Evolutionary conservation across 2,797 vertebrate genomes (phyloP).

Genomic region (Chloroceryle inda): DNA sequence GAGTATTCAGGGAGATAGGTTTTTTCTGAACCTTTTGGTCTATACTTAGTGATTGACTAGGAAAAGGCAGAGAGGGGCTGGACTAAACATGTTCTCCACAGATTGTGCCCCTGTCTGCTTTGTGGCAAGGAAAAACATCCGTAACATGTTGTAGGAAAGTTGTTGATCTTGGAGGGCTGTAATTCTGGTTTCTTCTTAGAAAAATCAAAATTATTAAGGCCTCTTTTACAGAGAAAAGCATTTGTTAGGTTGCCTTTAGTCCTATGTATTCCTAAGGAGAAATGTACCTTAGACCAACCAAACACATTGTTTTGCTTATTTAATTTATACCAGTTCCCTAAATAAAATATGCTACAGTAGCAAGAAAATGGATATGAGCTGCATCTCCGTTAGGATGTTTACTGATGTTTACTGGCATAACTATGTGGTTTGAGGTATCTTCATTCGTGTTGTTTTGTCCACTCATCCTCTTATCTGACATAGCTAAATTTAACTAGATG

Average conservation of each 20-base stretch:
- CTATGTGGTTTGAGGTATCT: neutral
- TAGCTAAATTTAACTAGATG: slow-evolving; percentile 10
- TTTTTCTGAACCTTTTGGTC: neutral
- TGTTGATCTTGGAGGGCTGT: neutral
- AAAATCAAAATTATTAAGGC: neutral
- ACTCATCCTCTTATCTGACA: neutral
- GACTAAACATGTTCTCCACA: neutral
- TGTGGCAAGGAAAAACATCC: neutral
- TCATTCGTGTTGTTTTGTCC: accelerated
- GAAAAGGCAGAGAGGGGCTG: neutral
- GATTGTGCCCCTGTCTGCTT: neutral
- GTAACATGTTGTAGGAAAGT: neutral
- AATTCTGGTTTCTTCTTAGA: neutral
- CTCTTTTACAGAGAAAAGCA: neutral
- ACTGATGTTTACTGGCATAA: neutral
- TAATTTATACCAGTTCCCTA: neutral
- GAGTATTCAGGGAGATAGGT: neutral
- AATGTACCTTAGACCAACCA: neutral
- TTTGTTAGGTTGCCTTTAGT: neutral
- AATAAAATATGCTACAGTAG: neutral
- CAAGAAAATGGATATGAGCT: neutral
- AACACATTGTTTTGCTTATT: neutral
- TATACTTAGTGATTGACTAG: neutral
- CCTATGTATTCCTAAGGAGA: neutral
- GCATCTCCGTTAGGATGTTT: neutral